Base-by-base conservation (phyloP, 1,140 invertebrate genomes). In the Aphelenchoides avenae region DNA sequence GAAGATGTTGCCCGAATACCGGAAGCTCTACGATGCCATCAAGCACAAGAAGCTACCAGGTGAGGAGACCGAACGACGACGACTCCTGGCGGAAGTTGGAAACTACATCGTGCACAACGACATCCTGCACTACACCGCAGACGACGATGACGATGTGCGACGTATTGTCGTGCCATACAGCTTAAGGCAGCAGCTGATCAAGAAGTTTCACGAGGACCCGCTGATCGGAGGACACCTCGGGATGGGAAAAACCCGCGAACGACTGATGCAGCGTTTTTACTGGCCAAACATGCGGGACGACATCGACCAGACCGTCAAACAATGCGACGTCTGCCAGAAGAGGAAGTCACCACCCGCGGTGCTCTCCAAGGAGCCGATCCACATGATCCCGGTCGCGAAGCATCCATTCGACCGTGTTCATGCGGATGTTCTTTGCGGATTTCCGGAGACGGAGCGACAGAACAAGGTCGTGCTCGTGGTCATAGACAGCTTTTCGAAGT, bases 401-500 rank as follows among this genome's bases (percentile, higher is more conserved):
- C n/a, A n/a, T n/a, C n/a, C n/a, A n/a, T n/a, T n/a, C n/a, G n/a
- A n/a, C n/a, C n/a, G n/a, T n/a, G n/a, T n/a, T n/a, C n/a, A n/a
- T n/a, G n/a, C n/a, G n/a, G n/a, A n/a, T n/a, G n/a, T n/a, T n/a
- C n/a, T n/a, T n/a, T n/a, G n/a, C n/a, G n/a, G n/a, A n/a, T n/a
- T n/a, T n/a, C n/a, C n/a, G n/a, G n/a, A n/a, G n/a, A n/a, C n/a
- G n/a, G n/a, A n/a, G n/a, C n/a, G n/a, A n/a, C n/a, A n/a, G n/a
- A n/a, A n/a, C n/a, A n/a, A n/a, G n/a, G n/a, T n/a, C 24, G 39
- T 57, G 7, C 22, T 55, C 5, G 41, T 55, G 11, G 33, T 40
- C 2, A 24, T 55, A 7, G 52, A 55, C 34, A 51, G 42, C 0
- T 53, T 52, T 30, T 36, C 30, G 11, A 52, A 52, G 37, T 55